Evolutionary conservation across 2,888 invertebrate species (phyloP).

Genomic region (Trilocha varians): DNA sequence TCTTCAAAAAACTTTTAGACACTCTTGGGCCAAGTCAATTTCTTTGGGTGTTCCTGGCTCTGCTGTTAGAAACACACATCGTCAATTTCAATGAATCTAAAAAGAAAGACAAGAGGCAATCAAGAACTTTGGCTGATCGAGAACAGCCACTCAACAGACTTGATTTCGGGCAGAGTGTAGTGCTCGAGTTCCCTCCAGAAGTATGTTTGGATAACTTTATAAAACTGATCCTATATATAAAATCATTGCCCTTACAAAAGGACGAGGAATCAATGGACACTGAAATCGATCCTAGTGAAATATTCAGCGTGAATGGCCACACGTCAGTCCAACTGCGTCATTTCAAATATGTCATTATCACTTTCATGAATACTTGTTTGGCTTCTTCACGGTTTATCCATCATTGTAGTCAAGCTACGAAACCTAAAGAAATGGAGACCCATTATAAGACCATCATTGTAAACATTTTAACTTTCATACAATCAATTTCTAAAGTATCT

Average conservation of each 20-base stretch:
- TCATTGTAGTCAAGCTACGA: conserved; percentile 70
- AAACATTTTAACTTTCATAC: conserved; percentile 78
- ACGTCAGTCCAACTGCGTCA: conserved; percentile 85
- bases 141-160: conserved; percentile 72
- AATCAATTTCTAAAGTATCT: conserved; percentile 75
- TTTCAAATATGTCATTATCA: conserved; percentile 85
- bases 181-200: conserved; percentile 77
- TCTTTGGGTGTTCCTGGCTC: conserved; percentile 80
- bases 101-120: conserved; percentile 37
- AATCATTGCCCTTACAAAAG: conserved; percentile 77
- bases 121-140: conserved; percentile 45
- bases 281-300: conserved; percentile 50
- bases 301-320: conserved; percentile 77
- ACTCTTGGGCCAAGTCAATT: conserved; percentile 78
- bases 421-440: conserved; percentile 68
- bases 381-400: conserved; percentile 80
- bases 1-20: conserved; percentile 85
- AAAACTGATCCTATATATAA: conserved; percentile 77
- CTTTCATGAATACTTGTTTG: conserved; percentile 80
- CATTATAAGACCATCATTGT: conserved; percentile 81
- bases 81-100: conserved; percentile 67
- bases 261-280: conserved; percentile 62
- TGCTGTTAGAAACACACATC: conserved; percentile 82
- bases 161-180: conserved; percentile 79
- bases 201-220: conserved; percentile 77